Evolutionary conservation across 2,113 vertebrate genomes (phyloP).

Genomic region (Arenaria interpres): DNA sequence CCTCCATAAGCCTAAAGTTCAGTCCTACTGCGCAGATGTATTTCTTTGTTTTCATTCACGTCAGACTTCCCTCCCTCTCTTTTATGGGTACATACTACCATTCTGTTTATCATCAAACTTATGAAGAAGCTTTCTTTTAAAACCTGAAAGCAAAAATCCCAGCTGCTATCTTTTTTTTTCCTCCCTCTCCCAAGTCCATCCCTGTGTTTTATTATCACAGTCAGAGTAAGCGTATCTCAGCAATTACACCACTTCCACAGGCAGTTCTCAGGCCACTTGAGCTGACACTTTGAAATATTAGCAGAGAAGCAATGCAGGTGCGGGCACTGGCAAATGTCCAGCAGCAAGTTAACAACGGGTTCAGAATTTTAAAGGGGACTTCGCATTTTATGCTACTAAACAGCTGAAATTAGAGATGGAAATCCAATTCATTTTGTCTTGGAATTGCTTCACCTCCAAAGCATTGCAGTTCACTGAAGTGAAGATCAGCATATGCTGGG

Average conservation of each 20-base stretch:
- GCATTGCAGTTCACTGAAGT: neutral
- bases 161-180: slow-evolving; percentile 41
- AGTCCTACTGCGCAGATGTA: too few relatives aligned
- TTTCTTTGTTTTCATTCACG: neutral
- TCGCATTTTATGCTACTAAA: neutral
- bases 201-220: slow-evolving; percentile 44
- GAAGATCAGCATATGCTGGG: neutral
- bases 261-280: slow-evolving; percentile 51
- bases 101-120: neutral
- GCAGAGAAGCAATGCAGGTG: slow-evolving; percentile 62
- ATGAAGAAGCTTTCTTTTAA: slow-evolving; percentile 32
- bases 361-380: slow-evolving; percentile 50
- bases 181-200: neutral
- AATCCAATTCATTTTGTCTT: slow-evolving; percentile 34
- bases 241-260: slow-evolving; percentile 59
- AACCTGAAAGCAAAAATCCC: slow-evolving; percentile 50
- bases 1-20: neutral
- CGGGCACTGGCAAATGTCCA: slow-evolving; percentile 51
- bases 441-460: neutral
- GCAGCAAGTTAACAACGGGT: slow-evolving; percentile 24
- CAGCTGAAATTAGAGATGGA: slow-evolving; percentile 34
- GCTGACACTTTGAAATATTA: slow-evolving; percentile 73
- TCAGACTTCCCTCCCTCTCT: neutral
- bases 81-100: neutral
- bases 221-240: slow-evolving; percentile 49